These are phyloP conservation scores for Zaprionus gabonicus DNA, from an alignment of 1,140 invertebrate species.

Conservation along the genomic window DNA sequence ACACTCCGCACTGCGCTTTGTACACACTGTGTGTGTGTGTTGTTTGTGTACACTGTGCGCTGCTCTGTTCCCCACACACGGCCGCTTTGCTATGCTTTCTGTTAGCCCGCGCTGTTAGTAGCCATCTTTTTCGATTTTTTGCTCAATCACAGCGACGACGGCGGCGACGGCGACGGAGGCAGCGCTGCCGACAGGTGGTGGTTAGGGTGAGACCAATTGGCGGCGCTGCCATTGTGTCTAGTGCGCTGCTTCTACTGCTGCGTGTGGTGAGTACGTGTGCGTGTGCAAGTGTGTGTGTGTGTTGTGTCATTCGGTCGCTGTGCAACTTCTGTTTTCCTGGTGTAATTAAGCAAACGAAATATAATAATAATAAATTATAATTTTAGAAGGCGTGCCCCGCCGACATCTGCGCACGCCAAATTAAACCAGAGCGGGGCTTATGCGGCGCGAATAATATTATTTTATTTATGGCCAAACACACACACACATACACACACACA, in stretches of 20 bases:
- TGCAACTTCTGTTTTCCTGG: constrained; percentile 76
- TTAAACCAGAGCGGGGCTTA: constrained; percentile 28
- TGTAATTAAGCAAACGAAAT: constrained; percentile 84
- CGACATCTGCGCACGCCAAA: constrained; percentile 12
- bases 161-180: not conserved
- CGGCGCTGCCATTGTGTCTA: constrained; percentile 30
- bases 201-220: not conserved
- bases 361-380: constrained; percentile 85
- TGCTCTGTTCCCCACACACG: constrained; percentile 22
- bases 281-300: constrained; percentile 18
- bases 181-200: not conserved
- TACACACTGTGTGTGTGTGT: not conserved
- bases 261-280: constrained; percentile 21
- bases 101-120: constrained; percentile 81
- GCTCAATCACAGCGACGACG: constrained; percentile 49
- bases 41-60: not conserved
- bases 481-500: constrained; percentile 7
- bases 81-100: constrained; percentile 69
- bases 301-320: constrained; percentile 27
- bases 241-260: not conserved
- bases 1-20: not conserved
- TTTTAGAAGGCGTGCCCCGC: constrained; percentile 76
- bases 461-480: constrained; percentile 50
- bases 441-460: constrained; percentile 44
- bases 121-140: constrained; percentile 84